Evolutionary conservation across 2,113 vertebrate species (phyloP).

Genomic region (Eurystomus gularis): DNA sequence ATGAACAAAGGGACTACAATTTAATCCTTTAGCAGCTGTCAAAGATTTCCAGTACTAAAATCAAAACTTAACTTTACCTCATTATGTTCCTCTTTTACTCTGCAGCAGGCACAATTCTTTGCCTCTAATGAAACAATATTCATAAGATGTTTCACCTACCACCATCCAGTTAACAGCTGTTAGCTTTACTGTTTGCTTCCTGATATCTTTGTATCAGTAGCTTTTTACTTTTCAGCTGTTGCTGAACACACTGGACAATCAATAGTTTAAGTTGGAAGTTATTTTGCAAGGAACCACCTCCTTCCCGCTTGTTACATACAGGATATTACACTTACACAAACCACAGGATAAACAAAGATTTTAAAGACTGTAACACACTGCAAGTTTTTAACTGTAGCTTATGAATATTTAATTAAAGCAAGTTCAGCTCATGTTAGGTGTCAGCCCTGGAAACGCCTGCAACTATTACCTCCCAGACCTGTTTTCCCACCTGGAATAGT

Average conservation of each 20-base stretch:
- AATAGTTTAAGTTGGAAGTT: neutral
- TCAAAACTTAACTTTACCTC: neutral
- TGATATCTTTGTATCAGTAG: neutral
- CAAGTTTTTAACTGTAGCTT: neutral
- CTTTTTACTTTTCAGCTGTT: neutral
- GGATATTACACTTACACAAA: neutral
- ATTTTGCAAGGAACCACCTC: neutral
- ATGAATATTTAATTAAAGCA: neutral
- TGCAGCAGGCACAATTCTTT: neutral
- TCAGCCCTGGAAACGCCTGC: neutral
- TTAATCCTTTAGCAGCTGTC: neutral
- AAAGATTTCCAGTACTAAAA: neutral
- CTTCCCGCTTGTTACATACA: neutral
- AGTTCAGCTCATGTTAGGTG: neutral
- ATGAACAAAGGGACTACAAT: conserved; percentile 1
- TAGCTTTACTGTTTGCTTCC: neutral
- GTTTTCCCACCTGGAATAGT: neutral
- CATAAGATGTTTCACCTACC: neutral
- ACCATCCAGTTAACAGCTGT: neutral
- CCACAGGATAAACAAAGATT: neutral
- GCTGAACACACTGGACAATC: neutral
- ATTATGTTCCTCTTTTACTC: neutral
- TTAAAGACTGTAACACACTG: neutral
- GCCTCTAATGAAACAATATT: neutral
- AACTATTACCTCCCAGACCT: neutral